Conservation (phyloP, 1,140 invertebrate genomes). For the Notospermus geniculatus region DNA sequence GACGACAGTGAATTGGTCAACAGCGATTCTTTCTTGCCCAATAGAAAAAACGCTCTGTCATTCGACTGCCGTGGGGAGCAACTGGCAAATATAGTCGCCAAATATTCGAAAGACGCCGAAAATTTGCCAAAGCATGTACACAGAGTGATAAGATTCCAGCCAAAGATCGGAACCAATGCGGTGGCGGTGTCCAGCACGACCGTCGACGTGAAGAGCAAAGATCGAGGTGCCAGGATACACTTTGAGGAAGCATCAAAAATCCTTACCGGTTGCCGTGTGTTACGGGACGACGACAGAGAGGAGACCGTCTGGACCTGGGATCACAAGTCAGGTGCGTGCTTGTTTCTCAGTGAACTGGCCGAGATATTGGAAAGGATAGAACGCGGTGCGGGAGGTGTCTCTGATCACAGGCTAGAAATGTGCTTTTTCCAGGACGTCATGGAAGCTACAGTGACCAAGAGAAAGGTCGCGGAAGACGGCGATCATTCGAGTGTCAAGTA, state of each 20-base stretch:
- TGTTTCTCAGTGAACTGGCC: background rate
- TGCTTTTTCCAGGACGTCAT: background rate
- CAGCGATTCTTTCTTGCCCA: background rate
- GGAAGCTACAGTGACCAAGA: background rate
- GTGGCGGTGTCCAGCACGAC: background rate
- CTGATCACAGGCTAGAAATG: background rate
- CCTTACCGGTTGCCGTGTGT: background rate
- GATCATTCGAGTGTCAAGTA: background rate
- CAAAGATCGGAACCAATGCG: no score
- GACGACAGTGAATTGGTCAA: constrained; percentile 8
- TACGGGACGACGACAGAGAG: constrained; percentile 4
- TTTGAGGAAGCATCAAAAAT: background rate
- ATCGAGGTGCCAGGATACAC: background rate
- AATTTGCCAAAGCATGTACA: no score
- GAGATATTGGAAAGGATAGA: background rate
- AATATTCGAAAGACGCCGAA: background rate
- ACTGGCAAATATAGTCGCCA: background rate
- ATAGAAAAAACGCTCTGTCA: background rate
- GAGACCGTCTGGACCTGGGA: background rate
- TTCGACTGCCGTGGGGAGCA: background rate
- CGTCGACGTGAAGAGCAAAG: background rate
- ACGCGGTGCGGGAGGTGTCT: background rate
- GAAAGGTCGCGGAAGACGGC: background rate
- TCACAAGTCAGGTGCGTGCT: background rate
- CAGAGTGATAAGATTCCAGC: no score